Evolutionary conservation across 2,113 vertebrate species (phyloP).

Genomic region (Oreochromis niloticus): DNA sequence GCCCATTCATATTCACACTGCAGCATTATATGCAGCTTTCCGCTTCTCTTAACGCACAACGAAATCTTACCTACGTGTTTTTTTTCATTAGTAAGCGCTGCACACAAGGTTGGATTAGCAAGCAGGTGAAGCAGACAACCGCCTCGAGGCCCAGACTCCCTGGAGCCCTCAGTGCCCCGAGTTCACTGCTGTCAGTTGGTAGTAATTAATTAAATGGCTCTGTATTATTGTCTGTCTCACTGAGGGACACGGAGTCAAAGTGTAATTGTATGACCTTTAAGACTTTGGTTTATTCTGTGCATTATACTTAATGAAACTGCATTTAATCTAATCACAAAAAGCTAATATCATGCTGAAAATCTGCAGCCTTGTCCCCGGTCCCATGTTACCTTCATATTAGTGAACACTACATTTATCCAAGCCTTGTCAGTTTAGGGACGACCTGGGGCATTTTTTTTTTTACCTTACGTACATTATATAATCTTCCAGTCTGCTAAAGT

Average conservation of each 20-base stretch:
- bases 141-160: not conserved
- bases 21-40: not conserved
- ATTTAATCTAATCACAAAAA: not conserved
- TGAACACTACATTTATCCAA: not conserved
- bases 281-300: not conserved
- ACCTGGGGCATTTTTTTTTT: not conserved
- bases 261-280: not conserved
- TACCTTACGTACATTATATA: not conserved
- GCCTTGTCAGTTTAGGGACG: accelerated
- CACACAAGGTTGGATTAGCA: not conserved
- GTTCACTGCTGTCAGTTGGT: not conserved
- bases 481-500: not conserved
- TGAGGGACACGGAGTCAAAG: not conserved
- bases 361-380: not conserved
- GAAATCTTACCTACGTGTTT: not conserved
- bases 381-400: not conserved
- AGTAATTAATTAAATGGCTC: not conserved
- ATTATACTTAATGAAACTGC: not conserved
- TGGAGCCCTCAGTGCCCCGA: not conserved
- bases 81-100: not conserved
- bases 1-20: not conserved
- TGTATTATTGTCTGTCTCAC: not conserved
- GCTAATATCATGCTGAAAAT: not conserved
- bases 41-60: not conserved
- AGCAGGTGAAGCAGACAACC: not conserved